A percentile compares a stretch with the other conserved stretches of the same genome.
Conservation (phyloP, 2,797 vertebrate species). For the Sebastes miniatus region DNA sequence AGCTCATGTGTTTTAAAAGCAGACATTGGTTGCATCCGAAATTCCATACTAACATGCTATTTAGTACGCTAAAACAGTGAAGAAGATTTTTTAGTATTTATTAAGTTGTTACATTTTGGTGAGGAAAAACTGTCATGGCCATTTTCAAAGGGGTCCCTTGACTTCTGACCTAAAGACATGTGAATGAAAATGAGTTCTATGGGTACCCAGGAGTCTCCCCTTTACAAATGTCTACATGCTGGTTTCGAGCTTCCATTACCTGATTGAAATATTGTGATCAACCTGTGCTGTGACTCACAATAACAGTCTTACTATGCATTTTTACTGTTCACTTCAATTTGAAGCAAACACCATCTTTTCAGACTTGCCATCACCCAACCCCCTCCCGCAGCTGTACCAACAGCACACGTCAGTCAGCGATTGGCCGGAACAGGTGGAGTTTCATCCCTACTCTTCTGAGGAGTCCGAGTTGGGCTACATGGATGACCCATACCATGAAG, state of each 20-base stretch:
- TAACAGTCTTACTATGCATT: not conserved
- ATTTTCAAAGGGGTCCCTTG: too few species aligned
- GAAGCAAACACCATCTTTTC: slow-evolving; percentile 22
- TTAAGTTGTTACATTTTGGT: too few species aligned
- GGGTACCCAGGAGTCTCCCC: too few species aligned
- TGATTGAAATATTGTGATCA: not conserved
- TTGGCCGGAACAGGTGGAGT: slow-evolving; percentile 84
- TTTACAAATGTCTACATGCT: not conserved
- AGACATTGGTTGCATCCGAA: not conserved
- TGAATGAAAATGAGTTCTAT: too few species aligned
- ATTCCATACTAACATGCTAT: too few species aligned
- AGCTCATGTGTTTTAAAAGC: not conserved
- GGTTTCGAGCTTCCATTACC: not conserved
- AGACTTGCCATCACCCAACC: slow-evolving; percentile 83
- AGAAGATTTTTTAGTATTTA: too few species aligned
- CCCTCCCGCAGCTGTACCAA: slow-evolving; percentile 78
- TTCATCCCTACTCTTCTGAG: slow-evolving; percentile 82
- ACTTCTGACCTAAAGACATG: too few species aligned
- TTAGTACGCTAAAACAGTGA: too few species aligned
- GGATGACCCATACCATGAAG: slow-evolving; percentile 86
- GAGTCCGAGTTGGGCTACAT: slow-evolving; percentile 85
- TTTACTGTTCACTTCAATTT: not conserved
- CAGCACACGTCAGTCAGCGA: slow-evolving; percentile 74
- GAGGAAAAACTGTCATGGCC: too few species aligned
- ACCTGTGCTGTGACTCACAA: not conserved